A percentile compares a stretch with the other conserved stretches of the same genome.
Conservation (phyloP, 2,888 invertebrate genomes). For the Neelides folsomi region DNA sequence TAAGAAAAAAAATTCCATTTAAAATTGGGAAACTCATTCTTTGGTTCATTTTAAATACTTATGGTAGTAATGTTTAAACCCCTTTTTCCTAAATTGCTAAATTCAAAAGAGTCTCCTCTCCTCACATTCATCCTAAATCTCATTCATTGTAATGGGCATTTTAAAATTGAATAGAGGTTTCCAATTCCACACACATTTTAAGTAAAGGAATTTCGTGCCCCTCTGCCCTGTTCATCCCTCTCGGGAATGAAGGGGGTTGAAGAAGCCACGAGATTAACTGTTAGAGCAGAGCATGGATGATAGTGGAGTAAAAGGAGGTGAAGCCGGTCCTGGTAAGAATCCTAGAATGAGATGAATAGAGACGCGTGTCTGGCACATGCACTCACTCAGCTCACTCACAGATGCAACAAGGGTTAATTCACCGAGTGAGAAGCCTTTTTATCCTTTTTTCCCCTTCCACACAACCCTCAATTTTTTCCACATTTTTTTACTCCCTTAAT, state of each 20-base stretch:
- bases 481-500: constrained; percentile 19
- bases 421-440: constrained; percentile 22
- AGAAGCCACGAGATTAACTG: not conserved
- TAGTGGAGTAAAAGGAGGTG: not conserved
- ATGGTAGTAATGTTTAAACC: too few species aligned
- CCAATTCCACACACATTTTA: not conserved
- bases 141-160: not conserved
- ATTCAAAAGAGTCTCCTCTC: constrained; percentile 3
- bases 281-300: constrained; percentile 8
- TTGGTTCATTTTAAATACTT: not conserved
- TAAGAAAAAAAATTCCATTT: not conserved
- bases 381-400: constrained; percentile 19
- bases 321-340: not conserved
- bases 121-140: too few species aligned
- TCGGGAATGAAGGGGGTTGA: not conserved
- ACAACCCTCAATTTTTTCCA: constrained; percentile 23
- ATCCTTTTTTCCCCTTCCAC: constrained; percentile 13
- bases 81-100: constrained; percentile 1
- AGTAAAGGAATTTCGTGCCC: not conserved
- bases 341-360: constrained; percentile 17
- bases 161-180: constrained; percentile 1
- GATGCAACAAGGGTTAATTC: constrained; percentile 30
- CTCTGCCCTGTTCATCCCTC: constrained; percentile 1
- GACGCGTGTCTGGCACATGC: constrained; percentile 34
- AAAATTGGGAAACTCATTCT: constrained; percentile 7